Evolutionary conservation across 1,140 invertebrate genomes (phyloP).

Genomic region (Gryon sp.): DNA sequence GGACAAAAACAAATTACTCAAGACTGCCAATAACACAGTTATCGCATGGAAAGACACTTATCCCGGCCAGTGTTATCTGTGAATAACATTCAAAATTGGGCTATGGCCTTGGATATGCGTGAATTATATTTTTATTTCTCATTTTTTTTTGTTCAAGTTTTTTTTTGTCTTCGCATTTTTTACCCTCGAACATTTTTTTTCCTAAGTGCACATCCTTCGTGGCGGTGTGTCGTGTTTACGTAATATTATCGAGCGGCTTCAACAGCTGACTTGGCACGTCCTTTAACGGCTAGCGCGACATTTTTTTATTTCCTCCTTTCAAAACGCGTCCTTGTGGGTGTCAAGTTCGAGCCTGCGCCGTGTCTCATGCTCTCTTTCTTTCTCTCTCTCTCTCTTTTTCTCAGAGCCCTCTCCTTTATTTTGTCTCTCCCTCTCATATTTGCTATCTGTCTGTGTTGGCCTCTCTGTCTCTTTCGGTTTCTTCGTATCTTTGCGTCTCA

Average conservation of each 20-base stretch:
- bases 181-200: constrained; percentile 8
- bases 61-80: constrained; percentile 20
- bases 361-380: constrained; percentile 26
- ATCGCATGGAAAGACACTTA: constrained; percentile 23
- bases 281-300: constrained; percentile 74
- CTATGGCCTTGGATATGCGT: constrained; percentile 18
- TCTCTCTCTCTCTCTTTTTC: constrained; percentile 45
- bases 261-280: constrained; percentile 76
- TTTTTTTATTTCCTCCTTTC: constrained; percentile 79
- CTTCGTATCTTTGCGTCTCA: too few relatives aligned
- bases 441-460: too few relatives aligned
- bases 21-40: constrained; percentile 47
- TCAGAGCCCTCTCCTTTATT: too few relatives aligned
- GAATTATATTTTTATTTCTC: too few relatives aligned
- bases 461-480: constrained; percentile 38
- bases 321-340: constrained; percentile 78
- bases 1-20: constrained; percentile 52
- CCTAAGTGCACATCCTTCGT: constrained; percentile 51
- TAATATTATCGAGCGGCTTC: constrained; percentile 66
- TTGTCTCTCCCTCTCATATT: too few relatives aligned
- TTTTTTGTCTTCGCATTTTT: too few relatives aligned
- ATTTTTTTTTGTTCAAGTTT: too few relatives aligned
- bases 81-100: constrained; percentile 41
- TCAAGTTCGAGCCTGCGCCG: constrained; percentile 75
- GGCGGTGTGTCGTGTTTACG: constrained; percentile 44